Conservation (phyloP, 2,888 invertebrate species). For the Philaethria dido region DNA sequence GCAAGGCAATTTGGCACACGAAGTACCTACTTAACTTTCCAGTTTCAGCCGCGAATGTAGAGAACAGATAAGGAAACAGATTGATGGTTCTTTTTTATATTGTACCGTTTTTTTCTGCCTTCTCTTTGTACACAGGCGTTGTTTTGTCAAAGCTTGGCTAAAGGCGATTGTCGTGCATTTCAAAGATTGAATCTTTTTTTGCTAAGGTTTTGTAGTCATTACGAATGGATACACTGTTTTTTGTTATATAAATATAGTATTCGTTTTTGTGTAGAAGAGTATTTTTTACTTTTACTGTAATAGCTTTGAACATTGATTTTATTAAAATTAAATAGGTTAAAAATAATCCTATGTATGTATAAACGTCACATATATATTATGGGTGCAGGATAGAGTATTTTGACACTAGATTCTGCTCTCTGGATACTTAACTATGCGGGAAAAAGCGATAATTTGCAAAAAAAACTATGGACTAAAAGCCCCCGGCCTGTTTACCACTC, state of each 20-base stretch:
- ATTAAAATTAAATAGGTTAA: not conserved
- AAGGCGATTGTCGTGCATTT: slow-evolving; percentile 17
- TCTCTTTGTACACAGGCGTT: slow-evolving; percentile 13
- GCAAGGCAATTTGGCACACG: slow-evolving; percentile 38
- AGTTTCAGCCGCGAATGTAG: slow-evolving; percentile 29
- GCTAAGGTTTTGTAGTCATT: not conserved
- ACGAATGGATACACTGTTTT: not conserved
- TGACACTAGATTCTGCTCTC: too few species aligned
- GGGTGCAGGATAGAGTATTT: too few species aligned
- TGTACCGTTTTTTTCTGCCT: slow-evolving; percentile 7
- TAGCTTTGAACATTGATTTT: not conserved
- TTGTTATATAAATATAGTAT: not conserved
- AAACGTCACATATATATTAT: too few species aligned
- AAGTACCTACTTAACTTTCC: slow-evolving; percentile 32
- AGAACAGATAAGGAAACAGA: slow-evolving; percentile 24
- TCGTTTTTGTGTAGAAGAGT: not conserved
- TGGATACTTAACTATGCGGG: too few species aligned
- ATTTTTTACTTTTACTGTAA: not conserved
- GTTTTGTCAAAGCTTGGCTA: slow-evolving; percentile 17
- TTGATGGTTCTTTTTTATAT: slow-evolving; percentile 21
- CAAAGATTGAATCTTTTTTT: slow-evolving; percentile 10
- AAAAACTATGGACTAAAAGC: too few species aligned
- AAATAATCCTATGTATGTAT: too few species aligned
- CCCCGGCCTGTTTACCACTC: too few species aligned
- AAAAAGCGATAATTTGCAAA: too few species aligned